These are phyloP conservation scores for Speoplatyrhinus poulsoni DNA, from an alignment of 2,113 vertebrate species.

Conservation along the genomic window DNA sequence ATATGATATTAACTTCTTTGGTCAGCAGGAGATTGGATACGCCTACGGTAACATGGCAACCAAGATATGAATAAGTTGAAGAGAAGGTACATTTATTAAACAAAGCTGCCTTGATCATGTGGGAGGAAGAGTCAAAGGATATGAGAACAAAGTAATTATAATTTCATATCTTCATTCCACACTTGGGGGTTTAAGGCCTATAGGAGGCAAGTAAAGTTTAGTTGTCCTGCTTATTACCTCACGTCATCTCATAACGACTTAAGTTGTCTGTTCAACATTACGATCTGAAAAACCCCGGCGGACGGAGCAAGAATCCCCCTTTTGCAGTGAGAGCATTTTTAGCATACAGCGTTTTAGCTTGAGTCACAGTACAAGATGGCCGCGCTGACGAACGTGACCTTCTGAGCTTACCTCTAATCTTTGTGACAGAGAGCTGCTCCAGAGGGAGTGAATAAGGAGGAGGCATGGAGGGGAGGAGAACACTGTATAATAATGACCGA, in stretches of 20 bases:
- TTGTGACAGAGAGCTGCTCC: conserved; percentile 20
- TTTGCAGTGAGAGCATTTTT: conserved; percentile 6
- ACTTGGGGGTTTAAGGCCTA: neutral
- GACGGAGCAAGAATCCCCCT: neutral
- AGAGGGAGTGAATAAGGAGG: conserved; percentile 24
- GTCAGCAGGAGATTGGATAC: no score
- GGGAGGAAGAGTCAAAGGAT: neutral
- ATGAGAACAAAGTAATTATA: conserved; percentile 24
- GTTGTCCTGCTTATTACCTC: conserved; percentile 6
- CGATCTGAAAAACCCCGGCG: no score
- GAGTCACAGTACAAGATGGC: conserved; percentile 12
- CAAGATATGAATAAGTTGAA: no score
- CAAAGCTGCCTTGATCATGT: conserved; percentile 10
- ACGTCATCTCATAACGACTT: neutral
- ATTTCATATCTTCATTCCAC: conserved; percentile 1
- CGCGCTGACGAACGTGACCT: conserved; percentile 12
- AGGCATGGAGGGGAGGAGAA: neutral
- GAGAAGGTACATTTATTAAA: neutral
- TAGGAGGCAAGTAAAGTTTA: neutral
- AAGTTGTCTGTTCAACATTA: neutral
- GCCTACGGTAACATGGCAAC: no score
- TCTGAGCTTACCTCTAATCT: conserved; percentile 30
- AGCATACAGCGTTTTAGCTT: neutral
- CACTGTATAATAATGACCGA: neutral
- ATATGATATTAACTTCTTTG: no score